A percentile compares a stretch with the other conserved stretches of the same genome.
Conservation (phyloP, 2,888 invertebrate species). For the Exephanes ischioxanthus region DNA sequence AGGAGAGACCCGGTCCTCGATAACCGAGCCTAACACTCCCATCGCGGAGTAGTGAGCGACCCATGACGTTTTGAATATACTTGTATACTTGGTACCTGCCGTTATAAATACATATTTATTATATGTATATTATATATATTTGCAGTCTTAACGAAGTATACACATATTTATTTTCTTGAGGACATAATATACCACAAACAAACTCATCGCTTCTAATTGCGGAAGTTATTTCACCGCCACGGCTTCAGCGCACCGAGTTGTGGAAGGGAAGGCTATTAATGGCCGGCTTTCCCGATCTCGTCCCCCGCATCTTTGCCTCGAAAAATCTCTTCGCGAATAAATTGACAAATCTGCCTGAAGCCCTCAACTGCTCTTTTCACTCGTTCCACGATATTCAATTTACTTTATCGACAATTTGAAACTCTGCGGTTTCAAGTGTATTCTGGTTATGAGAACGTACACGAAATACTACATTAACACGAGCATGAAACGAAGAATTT, state of each 20-base stretch:
- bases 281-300: conserved; percentile 10
- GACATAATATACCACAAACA: conserved; percentile 44
- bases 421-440: not conserved
- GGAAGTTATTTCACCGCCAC: conserved; percentile 58
- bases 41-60: conserved; percentile 12
- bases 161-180: not conserved
- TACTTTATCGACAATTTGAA: not conserved
- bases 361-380: conserved; percentile 5
- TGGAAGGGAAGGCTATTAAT: conserved; percentile 53
- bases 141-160: not conserved
- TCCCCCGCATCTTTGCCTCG: conserved; percentile 16
- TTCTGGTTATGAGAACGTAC: not conserved
- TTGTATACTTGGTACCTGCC: conserved; percentile 21
- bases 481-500: not conserved
- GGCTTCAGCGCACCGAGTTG: conserved; percentile 15
- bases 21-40: conserved; percentile 55
- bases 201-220: conserved; percentile 62
- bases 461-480: not conserved
- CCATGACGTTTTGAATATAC: conserved; percentile 25
- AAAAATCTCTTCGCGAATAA: conserved; percentile 44
- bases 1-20: conserved; percentile 53
- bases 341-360: conserved; percentile 40
- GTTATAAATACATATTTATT: conserved; percentile 6
- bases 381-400: not conserved
- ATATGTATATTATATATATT: not conserved